Percentiles rank a stretch among this genome's conserved stretches.
These are phyloP conservation scores for Chironex yamaguchii DNA, from an alignment of 30 jellyfish, hydroid and myxozoan species.

Conservation along the genomic window DNA sequence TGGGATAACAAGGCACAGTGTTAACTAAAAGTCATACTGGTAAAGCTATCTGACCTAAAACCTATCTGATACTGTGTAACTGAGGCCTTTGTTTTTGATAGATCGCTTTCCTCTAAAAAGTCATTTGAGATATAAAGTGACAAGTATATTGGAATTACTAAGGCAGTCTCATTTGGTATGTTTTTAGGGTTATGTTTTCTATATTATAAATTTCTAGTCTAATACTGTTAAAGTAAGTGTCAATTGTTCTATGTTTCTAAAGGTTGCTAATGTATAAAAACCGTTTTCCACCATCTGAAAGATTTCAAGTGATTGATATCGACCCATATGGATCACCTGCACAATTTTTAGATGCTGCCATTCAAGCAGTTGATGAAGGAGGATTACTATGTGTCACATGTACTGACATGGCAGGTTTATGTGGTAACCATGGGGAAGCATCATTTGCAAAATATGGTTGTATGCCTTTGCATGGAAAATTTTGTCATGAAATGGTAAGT, in stretches of 20 bases:
- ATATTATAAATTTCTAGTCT: not conserved
- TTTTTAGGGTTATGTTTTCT: too few relatives aligned
- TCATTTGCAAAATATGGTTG: constrained; percentile 96
- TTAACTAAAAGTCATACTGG: too few relatives aligned
- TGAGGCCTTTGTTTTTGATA: too few relatives aligned
- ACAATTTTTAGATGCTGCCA: constrained; percentile 94
- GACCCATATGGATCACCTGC: constrained; percentile 99
- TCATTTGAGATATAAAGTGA: too few relatives aligned
- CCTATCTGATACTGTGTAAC: too few relatives aligned
- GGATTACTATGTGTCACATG: constrained; percentile 98
- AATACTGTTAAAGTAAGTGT: not conserved
- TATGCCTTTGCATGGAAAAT: constrained; percentile 89
- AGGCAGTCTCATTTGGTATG: too few relatives aligned
- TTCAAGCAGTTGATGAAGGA: constrained; percentile 97
- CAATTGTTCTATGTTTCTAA: not conserved
- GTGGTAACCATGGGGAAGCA: constrained; percentile 99
- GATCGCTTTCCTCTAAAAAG: too few relatives aligned
- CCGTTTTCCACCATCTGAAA: constrained; percentile 50
- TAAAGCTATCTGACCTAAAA: too few relatives aligned
- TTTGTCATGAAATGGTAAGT: constrained; percentile 98
- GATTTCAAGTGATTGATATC: constrained; percentile 86
- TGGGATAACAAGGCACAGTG: too few relatives aligned
- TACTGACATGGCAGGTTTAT: constrained; percentile 99
- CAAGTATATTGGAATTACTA: too few relatives aligned
- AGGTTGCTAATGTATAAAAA: constrained; percentile 84